phyloP scores from a whole-genome alignment of 2,888 invertebrate genomes.

The Dynastes hyllus region DNA sequence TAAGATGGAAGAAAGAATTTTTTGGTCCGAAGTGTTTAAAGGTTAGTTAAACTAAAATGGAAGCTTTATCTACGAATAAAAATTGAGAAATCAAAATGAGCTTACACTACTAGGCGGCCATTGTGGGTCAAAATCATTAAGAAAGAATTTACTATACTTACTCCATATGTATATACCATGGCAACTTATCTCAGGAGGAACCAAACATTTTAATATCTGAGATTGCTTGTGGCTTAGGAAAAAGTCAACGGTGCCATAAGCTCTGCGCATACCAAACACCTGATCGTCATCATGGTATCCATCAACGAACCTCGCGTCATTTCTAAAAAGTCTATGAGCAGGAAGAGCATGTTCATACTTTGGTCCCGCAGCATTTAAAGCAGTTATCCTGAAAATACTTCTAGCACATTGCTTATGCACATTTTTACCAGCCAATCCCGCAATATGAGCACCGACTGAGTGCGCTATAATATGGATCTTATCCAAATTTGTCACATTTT shows the following conservation, averaged over 20 bases:
- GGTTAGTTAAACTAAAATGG: too few relatives aligned
- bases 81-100: too few relatives aligned
- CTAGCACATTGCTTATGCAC: slow-evolving; percentile 8
- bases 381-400: slow-evolving; percentile 38
- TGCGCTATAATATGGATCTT: slow-evolving; percentile 49
- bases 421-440: slow-evolving; percentile 40
- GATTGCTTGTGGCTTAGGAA: not conserved
- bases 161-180: not conserved
- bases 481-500: slow-evolving; percentile 21
- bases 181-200: not conserved
- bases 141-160: not conserved
- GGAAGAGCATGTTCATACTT: slow-evolving; percentile 35
- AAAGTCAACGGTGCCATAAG: not conserved
- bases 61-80: too few relatives aligned
- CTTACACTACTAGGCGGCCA: too few relatives aligned
- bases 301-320: slow-evolving; percentile 46
- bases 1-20: too few relatives aligned
- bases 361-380: slow-evolving; percentile 49
- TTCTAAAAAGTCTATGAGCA: slow-evolving; percentile 24
- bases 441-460: slow-evolving; percentile 46
- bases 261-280: slow-evolving; percentile 25
- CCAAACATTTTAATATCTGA: too few relatives aligned
- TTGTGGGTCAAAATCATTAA: too few relatives aligned
- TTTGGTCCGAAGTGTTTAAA: too few relatives aligned
- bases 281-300: slow-evolving; percentile 39